phyloP scores from a whole-genome alignment of 2,113 vertebrate species.

The Seriola rivoliana region DNA sequence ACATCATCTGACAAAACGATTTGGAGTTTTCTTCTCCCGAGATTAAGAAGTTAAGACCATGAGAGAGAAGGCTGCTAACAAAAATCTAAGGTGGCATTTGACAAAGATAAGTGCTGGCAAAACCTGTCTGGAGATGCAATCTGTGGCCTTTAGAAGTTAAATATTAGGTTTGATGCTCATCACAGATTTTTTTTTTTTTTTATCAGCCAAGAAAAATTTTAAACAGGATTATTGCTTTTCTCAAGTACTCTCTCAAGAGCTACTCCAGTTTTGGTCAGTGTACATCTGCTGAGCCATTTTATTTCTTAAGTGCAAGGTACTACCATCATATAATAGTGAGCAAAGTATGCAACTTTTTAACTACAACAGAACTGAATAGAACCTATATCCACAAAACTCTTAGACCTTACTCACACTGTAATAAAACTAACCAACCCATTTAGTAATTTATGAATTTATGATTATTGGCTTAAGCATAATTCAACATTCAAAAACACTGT shows the following conservation, averaged over 20 bases:
- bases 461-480: background rate
- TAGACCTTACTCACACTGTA: background rate
- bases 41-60: constrained; percentile 55
- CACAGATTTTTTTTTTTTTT: constrained; percentile 24
- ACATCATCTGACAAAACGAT: constrained; percentile 44
- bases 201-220: constrained; percentile 26
- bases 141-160: constrained; percentile 62
- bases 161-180: constrained; percentile 49
- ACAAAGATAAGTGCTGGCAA: constrained; percentile 63
- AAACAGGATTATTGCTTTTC: constrained; percentile 11
- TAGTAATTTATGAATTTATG: background rate
- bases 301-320: no score
- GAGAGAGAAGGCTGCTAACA: constrained; percentile 28
- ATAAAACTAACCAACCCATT: background rate
- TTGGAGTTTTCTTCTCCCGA: constrained; percentile 29
- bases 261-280: background rate
- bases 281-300: no score
- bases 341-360: no score
- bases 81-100: constrained; percentile 70
- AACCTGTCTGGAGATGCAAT: constrained; percentile 65
- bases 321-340: no score
- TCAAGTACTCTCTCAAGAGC: constrained; percentile 12
- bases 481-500: background rate
- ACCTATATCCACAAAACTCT: background rate
- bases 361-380: background rate